Evolutionary conservation across 2,113 vertebrate genomes (phyloP).

Genomic region (Rallus limicola): DNA sequence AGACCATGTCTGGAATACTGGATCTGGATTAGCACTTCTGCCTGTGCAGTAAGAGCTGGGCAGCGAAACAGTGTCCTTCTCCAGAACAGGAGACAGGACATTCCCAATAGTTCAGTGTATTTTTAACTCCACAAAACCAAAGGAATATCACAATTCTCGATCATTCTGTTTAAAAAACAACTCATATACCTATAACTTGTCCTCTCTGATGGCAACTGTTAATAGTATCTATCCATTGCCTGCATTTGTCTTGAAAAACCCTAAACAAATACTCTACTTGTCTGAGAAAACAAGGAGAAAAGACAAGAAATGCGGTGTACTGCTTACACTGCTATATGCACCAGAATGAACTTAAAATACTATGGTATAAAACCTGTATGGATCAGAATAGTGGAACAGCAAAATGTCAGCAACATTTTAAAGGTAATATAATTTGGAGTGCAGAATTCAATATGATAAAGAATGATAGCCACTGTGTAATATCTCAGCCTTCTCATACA

Average conservation of each 20-base stretch:
- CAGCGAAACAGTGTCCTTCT: not conserved
- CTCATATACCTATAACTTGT: not conserved
- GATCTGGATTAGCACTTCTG: not conserved
- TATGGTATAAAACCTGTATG: not conserved
- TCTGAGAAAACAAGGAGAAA: not conserved
- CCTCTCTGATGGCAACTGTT: not conserved
- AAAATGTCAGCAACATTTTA: slow-evolving; percentile 62
- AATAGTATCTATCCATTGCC: not conserved
- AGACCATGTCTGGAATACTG: not conserved
- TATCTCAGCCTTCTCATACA: slow-evolving; percentile 29
- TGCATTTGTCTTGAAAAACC: not conserved
- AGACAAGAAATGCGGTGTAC: not conserved
- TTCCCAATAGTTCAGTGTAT: not conserved
- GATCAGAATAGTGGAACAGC: not conserved
- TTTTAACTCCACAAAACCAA: not conserved
- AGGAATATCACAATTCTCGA: not conserved
- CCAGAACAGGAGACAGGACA: not conserved
- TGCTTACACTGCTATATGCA: slow-evolving; percentile 1
- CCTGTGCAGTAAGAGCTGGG: not conserved
- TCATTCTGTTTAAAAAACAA: not conserved
- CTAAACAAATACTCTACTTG: not conserved
- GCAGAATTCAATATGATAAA: slow-evolving; percentile 48
- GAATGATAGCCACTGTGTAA: slow-evolving; percentile 28
- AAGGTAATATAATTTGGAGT: slow-evolving; percentile 49
- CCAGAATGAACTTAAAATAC: slow-evolving; percentile 30